phyloP scores from a whole-genome alignment of 2,888 invertebrate genomes.

The Tetragnatha montana region DNA sequence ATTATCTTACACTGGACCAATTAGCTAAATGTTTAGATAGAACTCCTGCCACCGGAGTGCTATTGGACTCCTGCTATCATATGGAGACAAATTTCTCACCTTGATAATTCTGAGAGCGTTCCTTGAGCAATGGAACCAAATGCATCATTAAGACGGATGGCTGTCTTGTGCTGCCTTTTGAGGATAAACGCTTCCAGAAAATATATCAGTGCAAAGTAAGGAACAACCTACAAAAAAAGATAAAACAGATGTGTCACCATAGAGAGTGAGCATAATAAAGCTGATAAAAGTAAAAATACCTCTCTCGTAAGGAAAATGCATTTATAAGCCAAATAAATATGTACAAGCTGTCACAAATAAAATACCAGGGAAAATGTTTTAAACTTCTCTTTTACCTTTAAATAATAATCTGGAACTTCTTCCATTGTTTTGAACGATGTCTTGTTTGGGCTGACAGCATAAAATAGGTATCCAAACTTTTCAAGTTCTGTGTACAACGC shows the following conservation, averaged over 20 bases:
- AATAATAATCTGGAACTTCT: constrained; percentile 69
- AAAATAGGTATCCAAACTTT: constrained; percentile 69
- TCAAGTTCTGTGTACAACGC: constrained; percentile 6
- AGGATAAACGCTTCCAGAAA: constrained; percentile 83
- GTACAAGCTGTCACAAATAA: too few species aligned
- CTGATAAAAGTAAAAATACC: too few species aligned
- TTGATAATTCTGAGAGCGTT: constrained; percentile 81
- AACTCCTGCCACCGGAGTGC: neutral
- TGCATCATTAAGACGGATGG: constrained; percentile 85
- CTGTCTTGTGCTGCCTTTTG: constrained; percentile 81
- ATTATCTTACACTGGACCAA: neutral
- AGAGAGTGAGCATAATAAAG: too few species aligned
- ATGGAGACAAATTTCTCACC: constrained; percentile 77
- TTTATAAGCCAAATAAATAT: too few species aligned
- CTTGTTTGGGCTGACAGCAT: constrained; percentile 58
- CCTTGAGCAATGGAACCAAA: constrained; percentile 86
- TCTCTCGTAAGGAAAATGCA: too few species aligned
- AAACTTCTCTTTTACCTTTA: constrained; percentile 73
- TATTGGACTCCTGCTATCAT: too few species aligned
- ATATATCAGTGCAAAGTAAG: constrained; percentile 74
- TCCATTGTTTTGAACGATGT: constrained; percentile 57
- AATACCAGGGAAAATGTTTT: too few species aligned
- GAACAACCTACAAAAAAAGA: constrained; percentile 74
- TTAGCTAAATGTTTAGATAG: too few species aligned
- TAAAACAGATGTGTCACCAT: too few species aligned